phyloP scores from a whole-genome alignment of 2,113 vertebrate species.

The Misgurnus anguillicaudatus region DNA sequence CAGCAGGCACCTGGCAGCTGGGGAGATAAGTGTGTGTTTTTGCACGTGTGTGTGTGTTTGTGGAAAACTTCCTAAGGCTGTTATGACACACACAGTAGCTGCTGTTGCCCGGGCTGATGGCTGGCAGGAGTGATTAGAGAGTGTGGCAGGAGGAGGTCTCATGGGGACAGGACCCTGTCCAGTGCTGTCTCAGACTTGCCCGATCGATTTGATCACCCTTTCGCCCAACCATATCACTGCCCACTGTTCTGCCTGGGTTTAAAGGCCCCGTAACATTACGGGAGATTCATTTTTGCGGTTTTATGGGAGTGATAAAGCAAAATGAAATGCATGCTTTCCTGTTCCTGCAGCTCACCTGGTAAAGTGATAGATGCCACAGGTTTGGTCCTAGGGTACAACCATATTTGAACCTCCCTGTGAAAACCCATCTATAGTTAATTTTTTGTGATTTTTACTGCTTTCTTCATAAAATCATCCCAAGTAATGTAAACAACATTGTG shows the following conservation, averaged over 20 bases:
- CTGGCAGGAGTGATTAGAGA: constrained; percentile 66
- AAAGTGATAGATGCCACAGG: too few species aligned
- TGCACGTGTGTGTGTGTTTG: constrained; percentile 19
- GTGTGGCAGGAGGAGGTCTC: constrained; percentile 29
- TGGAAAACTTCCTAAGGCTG: constrained; percentile 38
- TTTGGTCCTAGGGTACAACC: too few species aligned
- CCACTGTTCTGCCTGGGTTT: not conserved
- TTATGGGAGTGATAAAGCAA: not conserved
- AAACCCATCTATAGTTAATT: too few species aligned
- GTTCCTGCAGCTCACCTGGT: too few species aligned
- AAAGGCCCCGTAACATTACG: not conserved
- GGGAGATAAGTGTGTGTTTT: constrained; percentile 45
- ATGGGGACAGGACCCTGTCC: constrained; percentile 25
- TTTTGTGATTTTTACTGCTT: too few species aligned
- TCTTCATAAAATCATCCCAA: too few species aligned
- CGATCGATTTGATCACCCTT: constrained; percentile 35
- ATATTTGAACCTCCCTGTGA: too few species aligned
- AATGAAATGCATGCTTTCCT: too few species aligned
- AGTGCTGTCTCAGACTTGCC: constrained; percentile 35
- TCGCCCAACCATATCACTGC: not conserved
- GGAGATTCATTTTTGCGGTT: not conserved
- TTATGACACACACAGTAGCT: constrained; percentile 65
- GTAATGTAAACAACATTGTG: too few species aligned
- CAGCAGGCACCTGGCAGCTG: constrained; percentile 65
- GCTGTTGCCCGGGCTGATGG: constrained; percentile 63